Conservation (phyloP, 2,888 invertebrate genomes). For the Harpagoxenus sublaevis region DNA sequence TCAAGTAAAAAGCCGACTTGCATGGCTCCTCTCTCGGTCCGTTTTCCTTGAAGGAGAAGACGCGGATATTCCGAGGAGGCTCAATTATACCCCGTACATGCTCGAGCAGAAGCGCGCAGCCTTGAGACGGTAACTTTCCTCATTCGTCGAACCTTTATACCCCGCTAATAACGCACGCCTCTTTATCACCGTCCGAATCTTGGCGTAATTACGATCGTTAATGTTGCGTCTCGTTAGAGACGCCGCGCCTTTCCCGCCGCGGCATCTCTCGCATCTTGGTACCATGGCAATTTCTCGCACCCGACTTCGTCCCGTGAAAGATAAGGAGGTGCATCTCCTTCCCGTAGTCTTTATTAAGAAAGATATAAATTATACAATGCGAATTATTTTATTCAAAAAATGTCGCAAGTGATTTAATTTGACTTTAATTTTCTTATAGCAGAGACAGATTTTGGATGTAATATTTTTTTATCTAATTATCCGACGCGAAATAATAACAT, state of each 20-base stretch:
- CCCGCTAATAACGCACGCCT: conserved; percentile 25
- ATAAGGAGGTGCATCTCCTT: neutral
- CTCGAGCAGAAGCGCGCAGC: neutral
- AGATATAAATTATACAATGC: neutral
- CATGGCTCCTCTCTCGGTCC: neutral
- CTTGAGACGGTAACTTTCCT: conserved; percentile 31
- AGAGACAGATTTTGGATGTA: neutral
- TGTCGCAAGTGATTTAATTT: neutral
- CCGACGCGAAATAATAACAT: neutral
- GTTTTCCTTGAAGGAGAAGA: conserved; percentile 21
- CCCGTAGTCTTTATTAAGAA: neutral
- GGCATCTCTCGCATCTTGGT: conserved; percentile 9
- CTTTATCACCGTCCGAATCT: conserved; percentile 55
- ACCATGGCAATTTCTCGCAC: conserved; percentile 9
- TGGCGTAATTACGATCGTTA: conserved; percentile 51
- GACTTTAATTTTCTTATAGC: neutral
- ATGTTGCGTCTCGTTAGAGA: conserved; percentile 49
- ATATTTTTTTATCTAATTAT: conserved; percentile 19
- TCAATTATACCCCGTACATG: conserved; percentile 27
- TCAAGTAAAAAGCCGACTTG: conserved; percentile 15
- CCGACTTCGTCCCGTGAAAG: neutral
- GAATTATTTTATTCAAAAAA: neutral
- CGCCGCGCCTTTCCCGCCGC: neutral
- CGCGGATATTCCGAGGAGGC: conserved; percentile 17
- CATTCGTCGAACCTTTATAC: conserved; percentile 29